Evolutionary conservation across 2,113 vertebrate genomes (phyloP), one percentile per base, ranked within the genome.

Genomic region (Solenodon paradoxus): DNA sequence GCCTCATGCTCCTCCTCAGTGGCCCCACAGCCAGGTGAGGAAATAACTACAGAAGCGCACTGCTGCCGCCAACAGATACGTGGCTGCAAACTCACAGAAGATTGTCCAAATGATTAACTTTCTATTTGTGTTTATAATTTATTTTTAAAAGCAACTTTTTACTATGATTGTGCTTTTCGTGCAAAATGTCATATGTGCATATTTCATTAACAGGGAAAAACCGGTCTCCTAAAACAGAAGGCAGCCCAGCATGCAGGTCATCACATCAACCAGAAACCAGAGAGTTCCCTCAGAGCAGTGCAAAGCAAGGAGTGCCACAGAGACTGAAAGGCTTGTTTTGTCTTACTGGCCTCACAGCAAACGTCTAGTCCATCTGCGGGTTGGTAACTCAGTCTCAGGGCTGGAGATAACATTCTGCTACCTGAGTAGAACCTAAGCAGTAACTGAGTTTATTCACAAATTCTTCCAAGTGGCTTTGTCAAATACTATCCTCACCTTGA

Each of bases 81-180:
- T 5, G 68, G 55, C 57, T 79, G 11, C 78, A 92, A 55, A 57
- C 6, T 57, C 75, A 49, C 30, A 55, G 32, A 71, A 49, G 47
- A 69, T 1, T 71, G n/a, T 64, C 40, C 82, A 93, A 88, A 82
- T 53, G 9, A 47, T 16, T 40, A 53, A 47, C 47, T 92, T 87
- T 22, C 81, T 49, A 66, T 38, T 57, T 92, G 7, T 63, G 51
- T 55, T 87, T 90, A 7, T 35, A 42, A 45, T n/a, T 80, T 66
- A 68, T 6, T 92, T 95, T 92, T 74, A 42, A 92, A 94, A 77
- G 16, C 13, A 61, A 20, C 4, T 83, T 87, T 79, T 86, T 59
- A 92, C 26, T 74, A 45, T 85, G 49, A 92, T 42, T 83, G 19
- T 77, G 32, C 11, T 77, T 90, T 82, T 16, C 61, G 59, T 79